phyloP scores from a whole-genome alignment of 2,113 vertebrate species.

The Limnothrissa miodon region DNA sequence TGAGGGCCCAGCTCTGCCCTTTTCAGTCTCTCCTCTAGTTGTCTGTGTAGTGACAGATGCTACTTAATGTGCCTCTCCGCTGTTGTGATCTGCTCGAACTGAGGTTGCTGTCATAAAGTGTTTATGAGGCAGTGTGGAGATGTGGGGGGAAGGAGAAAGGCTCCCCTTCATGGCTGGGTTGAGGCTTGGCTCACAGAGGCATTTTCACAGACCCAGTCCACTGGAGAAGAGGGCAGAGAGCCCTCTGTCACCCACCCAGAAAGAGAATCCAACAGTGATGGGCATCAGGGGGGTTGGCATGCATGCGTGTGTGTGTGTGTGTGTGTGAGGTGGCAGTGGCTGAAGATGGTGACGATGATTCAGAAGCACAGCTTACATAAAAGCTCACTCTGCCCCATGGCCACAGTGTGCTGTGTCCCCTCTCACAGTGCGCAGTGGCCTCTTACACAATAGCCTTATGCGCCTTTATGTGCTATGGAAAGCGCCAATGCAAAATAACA shows the following conservation, averaged over 20 bases:
- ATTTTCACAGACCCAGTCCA: not conserved
- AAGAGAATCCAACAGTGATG: not conserved
- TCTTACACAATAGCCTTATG: not conserved
- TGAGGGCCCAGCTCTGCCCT: no score
- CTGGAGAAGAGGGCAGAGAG: not conserved
- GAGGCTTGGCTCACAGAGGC: not conserved
- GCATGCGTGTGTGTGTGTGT: no score
- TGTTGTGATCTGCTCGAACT: not conserved
- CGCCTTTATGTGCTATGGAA: not conserved
- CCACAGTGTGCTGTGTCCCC: not conserved
- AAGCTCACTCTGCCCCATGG: not conserved
- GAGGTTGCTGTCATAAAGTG: not conserved
- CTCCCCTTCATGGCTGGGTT: not conserved
- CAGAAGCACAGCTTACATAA: conserved; percentile 13
- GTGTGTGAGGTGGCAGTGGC: not conserved
- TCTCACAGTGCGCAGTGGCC: not conserved
- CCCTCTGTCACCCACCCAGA: not conserved
- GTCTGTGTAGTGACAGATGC: no score
- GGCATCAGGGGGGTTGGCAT: no score
- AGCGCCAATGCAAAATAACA: not conserved
- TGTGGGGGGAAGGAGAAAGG: no score
- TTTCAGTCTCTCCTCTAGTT: no score
- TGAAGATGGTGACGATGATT: not conserved
- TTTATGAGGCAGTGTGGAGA: no score
- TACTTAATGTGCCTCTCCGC: no score